A percentile compares a stretch with the other conserved stretches of the same genome.
phyloP scores from a whole-genome alignment of 2,113 vertebrate genomes.

The Cranoglanis bouderius region DNA sequence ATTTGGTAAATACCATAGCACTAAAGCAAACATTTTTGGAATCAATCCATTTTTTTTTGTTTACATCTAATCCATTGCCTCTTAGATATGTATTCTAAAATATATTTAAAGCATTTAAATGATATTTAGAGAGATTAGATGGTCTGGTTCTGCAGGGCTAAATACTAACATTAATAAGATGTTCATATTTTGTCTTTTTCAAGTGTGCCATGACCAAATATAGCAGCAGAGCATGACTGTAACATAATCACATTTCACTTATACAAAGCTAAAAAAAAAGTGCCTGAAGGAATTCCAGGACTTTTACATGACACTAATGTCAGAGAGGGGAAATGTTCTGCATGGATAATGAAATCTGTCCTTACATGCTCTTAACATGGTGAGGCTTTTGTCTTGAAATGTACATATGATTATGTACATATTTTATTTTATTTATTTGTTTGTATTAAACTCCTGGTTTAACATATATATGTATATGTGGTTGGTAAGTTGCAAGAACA shows the following conservation, averaged over 20 bases:
- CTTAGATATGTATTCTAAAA: not conserved
- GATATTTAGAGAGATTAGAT: not conserved
- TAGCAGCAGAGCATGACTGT: not conserved
- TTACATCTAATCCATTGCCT: not conserved
- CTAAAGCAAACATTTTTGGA: not conserved
- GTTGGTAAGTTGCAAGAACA: not conserved
- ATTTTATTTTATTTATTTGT: not conserved
- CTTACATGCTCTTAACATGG: not conserved
- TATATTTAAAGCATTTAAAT: constrained; percentile 14
- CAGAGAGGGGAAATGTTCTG: not conserved
- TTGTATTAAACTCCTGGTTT: not conserved
- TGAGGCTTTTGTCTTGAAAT: not conserved
- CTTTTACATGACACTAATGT: not conserved
- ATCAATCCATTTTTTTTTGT: not conserved
- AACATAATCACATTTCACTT: not conserved
- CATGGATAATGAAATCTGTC: constrained; percentile 11
- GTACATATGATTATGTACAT: not conserved
- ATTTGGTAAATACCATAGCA: not conserved
- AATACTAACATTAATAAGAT: not conserved
- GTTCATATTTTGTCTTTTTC: not conserved
- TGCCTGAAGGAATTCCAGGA: not conserved
- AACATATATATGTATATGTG: no score
- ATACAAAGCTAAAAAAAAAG: constrained; percentile 10
- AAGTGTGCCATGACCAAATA: constrained; percentile 5
- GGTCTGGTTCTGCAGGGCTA: not conserved